These are phyloP conservation scores for Balanococcus diminutus DNA, from an alignment of 2,888 invertebrate genomes.

Conservation along the genomic window DNA sequence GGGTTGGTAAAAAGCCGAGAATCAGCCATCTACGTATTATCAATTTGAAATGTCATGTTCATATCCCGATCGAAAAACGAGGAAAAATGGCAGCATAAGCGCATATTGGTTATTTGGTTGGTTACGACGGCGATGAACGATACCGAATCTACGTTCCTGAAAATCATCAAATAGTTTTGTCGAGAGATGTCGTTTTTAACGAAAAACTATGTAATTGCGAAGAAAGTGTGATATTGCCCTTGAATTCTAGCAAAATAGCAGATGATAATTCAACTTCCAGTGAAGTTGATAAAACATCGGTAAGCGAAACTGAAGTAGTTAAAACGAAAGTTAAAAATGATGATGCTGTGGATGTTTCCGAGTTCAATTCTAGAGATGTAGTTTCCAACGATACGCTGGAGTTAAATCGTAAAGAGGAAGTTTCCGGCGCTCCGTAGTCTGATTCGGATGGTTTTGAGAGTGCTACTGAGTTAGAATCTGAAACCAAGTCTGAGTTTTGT, in stretches of 20 bases:
- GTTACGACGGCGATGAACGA: slow-evolving; percentile 59
- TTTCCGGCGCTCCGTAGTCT: neutral
- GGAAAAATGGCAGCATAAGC: slow-evolving; percentile 51
- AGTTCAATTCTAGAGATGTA: neutral
- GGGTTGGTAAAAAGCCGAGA: slow-evolving; percentile 57
- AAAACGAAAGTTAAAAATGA: neutral
- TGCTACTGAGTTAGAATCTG: neutral
- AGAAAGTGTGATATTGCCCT: slow-evolving; percentile 41
- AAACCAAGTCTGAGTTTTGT: neutral
- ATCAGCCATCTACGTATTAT: slow-evolving; percentile 42
- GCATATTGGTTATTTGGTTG: slow-evolving; percentile 57
- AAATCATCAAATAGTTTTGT: slow-evolving; percentile 36
- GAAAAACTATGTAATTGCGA: slow-evolving; percentile 57
- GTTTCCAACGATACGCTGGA: neutral
- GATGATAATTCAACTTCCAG: too few relatives aligned
- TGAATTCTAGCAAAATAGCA: neutral
- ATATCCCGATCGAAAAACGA: neutral
- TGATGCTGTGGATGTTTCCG: neutral
- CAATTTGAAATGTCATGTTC: neutral
- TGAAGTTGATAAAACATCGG: neutral
- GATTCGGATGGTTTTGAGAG: neutral
- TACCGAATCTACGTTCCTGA: slow-evolving; percentile 58
- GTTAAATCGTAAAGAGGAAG: neutral
- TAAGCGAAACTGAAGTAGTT: neutral
- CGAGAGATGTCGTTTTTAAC: slow-evolving; percentile 58